Conservation (phyloP, 2,797 vertebrate genomes). For the Gallirallus australis region DNA sequence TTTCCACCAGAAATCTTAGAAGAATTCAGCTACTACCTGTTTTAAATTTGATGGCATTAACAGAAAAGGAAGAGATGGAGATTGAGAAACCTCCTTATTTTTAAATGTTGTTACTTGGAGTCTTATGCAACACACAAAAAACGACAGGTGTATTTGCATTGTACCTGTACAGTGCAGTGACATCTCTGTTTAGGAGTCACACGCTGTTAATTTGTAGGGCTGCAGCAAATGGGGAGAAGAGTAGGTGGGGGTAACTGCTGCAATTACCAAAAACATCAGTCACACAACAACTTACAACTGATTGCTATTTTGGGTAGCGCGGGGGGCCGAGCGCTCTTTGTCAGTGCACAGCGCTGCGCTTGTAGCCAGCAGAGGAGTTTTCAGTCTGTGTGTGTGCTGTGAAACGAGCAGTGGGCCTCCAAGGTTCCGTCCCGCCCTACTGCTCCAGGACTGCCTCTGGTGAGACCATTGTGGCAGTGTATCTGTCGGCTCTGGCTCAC, state of each 20-base stretch:
- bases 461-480: background rate
- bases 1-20: background rate
- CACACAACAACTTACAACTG: background rate
- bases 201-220: background rate
- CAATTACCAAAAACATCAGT: background rate
- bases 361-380: background rate
- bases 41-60: background rate
- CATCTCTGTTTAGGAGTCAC: background rate
- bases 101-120: background rate
- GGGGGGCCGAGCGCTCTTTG: background rate
- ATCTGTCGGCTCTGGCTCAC: background rate
- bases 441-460: background rate
- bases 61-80: background rate
- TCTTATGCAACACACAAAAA: background rate
- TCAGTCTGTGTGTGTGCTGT: background rate
- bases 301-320: background rate
- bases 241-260: background rate
- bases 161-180: background rate
- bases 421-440: fast-evolving
- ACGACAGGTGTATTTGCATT: background rate
- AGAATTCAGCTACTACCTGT: background rate
- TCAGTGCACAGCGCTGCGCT: background rate
- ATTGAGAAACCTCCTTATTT: background rate
- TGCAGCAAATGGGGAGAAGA: background rate
- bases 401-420: background rate